Evolutionary conservation across 2,113 vertebrate species (phyloP).

Genomic region (Pedionomus torquatus): DNA sequence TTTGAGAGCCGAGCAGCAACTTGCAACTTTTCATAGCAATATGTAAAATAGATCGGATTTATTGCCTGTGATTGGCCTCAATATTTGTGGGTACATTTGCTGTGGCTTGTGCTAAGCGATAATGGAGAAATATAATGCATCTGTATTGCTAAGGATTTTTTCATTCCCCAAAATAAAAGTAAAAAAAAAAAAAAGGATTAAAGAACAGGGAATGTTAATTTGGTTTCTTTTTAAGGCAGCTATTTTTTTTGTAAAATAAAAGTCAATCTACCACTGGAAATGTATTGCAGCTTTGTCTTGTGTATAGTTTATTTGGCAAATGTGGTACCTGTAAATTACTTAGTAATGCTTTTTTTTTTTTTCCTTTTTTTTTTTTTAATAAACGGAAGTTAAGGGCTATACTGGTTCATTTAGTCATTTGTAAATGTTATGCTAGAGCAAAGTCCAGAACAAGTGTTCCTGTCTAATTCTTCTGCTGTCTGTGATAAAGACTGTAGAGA

Average conservation of each 20-base stretch:
- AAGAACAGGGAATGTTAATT: background rate
- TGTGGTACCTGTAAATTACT: background rate
- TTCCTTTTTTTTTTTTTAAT: constrained; percentile 6
- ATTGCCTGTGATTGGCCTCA: constrained; percentile 8
- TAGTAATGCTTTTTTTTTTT: background rate
- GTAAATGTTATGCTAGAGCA: background rate
- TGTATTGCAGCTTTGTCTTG: background rate
- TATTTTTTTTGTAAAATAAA: constrained; percentile 40
- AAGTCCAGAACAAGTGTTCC: background rate
- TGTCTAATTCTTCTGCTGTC: background rate
- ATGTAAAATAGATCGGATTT: background rate
- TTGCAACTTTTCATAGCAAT: constrained; percentile 17
- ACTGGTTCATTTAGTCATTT: constrained; percentile 3
- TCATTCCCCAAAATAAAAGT: background rate
- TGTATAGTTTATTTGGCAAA: background rate
- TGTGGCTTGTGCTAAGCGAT: background rate
- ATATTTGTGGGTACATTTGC: background rate
- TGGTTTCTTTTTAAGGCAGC: constrained; percentile 30
- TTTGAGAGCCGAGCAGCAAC: background rate
- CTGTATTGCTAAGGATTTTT: constrained; percentile 12
- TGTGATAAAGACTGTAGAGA: background rate
- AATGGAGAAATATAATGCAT: background rate
- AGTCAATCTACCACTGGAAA: background rate
- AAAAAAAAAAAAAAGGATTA: background rate
- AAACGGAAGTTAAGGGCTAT: constrained; percentile 56